Conservation (phyloP, 30 jellyfish, hydroid and myxozoan species). For the Aurelia aurita complex sp. Pacific region DNA sequence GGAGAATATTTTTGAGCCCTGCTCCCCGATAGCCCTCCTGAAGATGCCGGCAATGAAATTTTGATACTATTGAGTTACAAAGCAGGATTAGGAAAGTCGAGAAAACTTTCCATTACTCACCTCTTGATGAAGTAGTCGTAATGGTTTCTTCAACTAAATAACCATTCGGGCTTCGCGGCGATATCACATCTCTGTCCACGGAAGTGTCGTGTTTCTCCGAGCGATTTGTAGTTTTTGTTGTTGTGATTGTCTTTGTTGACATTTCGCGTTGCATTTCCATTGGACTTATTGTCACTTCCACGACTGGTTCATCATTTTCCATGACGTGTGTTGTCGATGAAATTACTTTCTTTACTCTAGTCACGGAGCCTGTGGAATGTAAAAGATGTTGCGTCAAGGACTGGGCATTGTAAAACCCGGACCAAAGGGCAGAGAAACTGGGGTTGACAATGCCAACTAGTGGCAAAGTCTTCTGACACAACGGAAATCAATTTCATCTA, state of each 20-base stretch:
- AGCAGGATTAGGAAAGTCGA: neutral
- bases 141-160: conserved; percentile 47
- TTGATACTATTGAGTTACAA: neutral
- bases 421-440: too few species aligned
- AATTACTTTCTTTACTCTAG: conserved; percentile 57
- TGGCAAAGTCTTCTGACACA: too few species aligned
- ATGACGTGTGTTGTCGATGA: conserved; percentile 67
- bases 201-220: conserved; percentile 24
- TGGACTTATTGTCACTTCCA: conserved; percentile 69
- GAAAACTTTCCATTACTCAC: neutral
- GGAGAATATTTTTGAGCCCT: too few species aligned
- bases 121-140: conserved; percentile 15
- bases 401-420: too few species aligned
- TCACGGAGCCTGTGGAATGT: conserved; percentile 57
- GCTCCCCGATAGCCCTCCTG: too few species aligned
- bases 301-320: conserved; percentile 73
- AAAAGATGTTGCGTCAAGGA: too few species aligned
- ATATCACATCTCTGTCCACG: conserved; percentile 37
- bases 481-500: too few species aligned
- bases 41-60: too few species aligned
- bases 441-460: too few species aligned
- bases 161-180: conserved; percentile 68
- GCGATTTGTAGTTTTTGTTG: conserved; percentile 41
- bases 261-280: conserved; percentile 42
- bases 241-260: conserved; percentile 41